These are phyloP conservation scores for Aphelinus atriplicis DNA, from an alignment of 1,140 invertebrate genomes.

Conservation along the genomic window DNA sequence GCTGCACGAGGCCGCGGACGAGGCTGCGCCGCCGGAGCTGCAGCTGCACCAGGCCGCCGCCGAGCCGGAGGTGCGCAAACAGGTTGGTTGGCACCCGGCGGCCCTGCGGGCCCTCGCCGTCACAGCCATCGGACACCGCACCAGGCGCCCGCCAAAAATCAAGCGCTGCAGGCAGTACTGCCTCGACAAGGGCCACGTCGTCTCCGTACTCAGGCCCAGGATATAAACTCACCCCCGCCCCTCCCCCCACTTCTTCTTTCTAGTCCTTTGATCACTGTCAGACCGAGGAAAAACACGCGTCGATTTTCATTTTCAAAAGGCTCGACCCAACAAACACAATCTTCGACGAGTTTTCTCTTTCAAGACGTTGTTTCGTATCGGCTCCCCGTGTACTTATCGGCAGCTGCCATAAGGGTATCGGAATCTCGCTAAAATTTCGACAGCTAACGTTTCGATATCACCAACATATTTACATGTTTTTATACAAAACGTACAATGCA, in stretches of 20 bases:
- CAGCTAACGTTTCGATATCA: too few relatives aligned
- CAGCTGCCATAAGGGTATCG: too few relatives aligned
- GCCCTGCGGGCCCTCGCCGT: constrained; percentile 48
- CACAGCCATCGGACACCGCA: constrained; percentile 6
- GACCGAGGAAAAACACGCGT: too few relatives aligned
- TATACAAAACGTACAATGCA: too few relatives aligned
- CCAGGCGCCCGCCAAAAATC: constrained; percentile 8
- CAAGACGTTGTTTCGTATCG: background rate
- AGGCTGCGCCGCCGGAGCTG: background rate
- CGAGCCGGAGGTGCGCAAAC: constrained; percentile 61
- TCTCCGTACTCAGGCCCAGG: constrained; percentile 26
- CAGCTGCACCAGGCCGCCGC: constrained; percentile 31
- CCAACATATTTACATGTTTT: too few relatives aligned
- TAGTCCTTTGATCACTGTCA: too few relatives aligned
- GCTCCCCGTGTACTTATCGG: background rate
- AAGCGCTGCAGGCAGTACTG: constrained; percentile 1
- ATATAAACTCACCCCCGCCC: background rate
- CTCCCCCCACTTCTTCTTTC: background rate
- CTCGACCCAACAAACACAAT: too few relatives aligned
- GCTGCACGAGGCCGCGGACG: background rate
- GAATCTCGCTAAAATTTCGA: too few relatives aligned
- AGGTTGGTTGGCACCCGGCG: constrained; percentile 61
- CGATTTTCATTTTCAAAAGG: too few relatives aligned
- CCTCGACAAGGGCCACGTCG: constrained; percentile 6
- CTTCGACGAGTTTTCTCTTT: too few relatives aligned